A percentile compares a stretch with the other conserved stretches of the same genome.
These are phyloP conservation scores for Andrena bucephala DNA, from an alignment of 2,888 invertebrate species.

Conservation along the genomic window DNA sequence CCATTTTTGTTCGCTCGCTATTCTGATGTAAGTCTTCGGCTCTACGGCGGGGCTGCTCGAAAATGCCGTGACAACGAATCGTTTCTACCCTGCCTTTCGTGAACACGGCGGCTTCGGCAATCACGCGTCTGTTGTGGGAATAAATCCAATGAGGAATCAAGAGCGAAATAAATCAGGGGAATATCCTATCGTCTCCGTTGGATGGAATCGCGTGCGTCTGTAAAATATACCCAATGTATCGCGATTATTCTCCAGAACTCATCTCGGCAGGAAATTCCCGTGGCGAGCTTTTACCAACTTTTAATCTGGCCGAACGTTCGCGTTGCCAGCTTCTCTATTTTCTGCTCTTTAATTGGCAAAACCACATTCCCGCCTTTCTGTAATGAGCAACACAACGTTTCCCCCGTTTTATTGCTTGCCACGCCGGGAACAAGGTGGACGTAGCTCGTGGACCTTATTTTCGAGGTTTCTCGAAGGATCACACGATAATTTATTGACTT, in stretches of 20 bases:
- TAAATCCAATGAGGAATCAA: constrained; percentile 22
- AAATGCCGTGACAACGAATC: constrained; percentile 66
- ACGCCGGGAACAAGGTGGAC: background rate
- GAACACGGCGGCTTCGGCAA: constrained; percentile 1
- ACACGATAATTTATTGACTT: too few species aligned
- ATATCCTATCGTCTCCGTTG: background rate
- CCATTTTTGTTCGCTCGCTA: constrained; percentile 62
- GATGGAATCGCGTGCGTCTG: background rate
- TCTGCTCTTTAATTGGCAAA: background rate
- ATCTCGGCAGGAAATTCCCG: background rate
- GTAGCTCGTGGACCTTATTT: constrained; percentile 9
- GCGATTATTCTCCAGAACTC: background rate
- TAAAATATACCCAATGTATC: background rate
- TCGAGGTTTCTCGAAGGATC: too few species aligned
- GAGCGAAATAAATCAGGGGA: constrained; percentile 11
- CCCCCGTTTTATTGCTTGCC: background rate
- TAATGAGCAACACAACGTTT: constrained; percentile 2
- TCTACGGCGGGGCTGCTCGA: constrained; percentile 24
- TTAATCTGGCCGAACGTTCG: background rate
- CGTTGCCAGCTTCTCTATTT: background rate
- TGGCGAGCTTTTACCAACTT: background rate
- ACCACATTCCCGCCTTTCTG: too few species aligned
- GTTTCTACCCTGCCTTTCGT: constrained; percentile 40
- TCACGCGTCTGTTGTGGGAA: constrained; percentile 24
- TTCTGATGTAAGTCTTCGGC: constrained; percentile 37